Conservation (phyloP, 1,140 invertebrate genomes). For the Daktulosphaira vitifoliae region DNA sequence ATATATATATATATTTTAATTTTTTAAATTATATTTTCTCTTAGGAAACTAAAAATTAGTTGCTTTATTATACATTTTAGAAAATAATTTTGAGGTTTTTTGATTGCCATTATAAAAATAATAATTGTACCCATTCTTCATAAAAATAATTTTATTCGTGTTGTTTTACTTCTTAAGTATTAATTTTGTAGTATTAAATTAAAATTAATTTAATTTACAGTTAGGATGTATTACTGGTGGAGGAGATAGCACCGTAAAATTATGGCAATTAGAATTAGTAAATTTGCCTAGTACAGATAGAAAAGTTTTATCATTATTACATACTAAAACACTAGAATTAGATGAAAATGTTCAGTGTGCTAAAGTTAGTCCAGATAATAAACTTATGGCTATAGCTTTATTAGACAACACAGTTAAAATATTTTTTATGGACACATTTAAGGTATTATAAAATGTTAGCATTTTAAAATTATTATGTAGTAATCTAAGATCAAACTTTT, state of each 20-base stretch:
- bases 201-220: slow-evolving; percentile 44
- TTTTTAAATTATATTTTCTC: neutral
- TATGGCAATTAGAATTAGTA: slow-evolving; percentile 89
- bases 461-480: neutral
- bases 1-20: neutral
- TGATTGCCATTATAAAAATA: too few species aligned
- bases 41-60: too few species aligned
- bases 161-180: too few species aligned
- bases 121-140: too few species aligned
- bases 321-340: slow-evolving; percentile 71
- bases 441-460: slow-evolving; percentile 51
- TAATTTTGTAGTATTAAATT: too few species aligned
- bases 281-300: slow-evolving; percentile 50
- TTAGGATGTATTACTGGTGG: slow-evolving; percentile 76
- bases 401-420: slow-evolving; percentile 92
- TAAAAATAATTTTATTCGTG: too few species aligned
- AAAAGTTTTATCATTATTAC: slow-evolving; percentile 69
- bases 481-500: slow-evolving; percentile 36
- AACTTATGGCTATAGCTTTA: slow-evolving; percentile 80
- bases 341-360: slow-evolving; percentile 79
- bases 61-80: too few species aligned
- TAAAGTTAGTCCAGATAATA: slow-evolving; percentile 72
- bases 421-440: slow-evolving; percentile 88
- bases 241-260: slow-evolving; percentile 81
- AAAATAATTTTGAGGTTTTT: too few species aligned